These are phyloP conservation scores for Mycogona germanica DNA, from an alignment of 2,888 invertebrate species.

Conservation along the genomic window DNA sequence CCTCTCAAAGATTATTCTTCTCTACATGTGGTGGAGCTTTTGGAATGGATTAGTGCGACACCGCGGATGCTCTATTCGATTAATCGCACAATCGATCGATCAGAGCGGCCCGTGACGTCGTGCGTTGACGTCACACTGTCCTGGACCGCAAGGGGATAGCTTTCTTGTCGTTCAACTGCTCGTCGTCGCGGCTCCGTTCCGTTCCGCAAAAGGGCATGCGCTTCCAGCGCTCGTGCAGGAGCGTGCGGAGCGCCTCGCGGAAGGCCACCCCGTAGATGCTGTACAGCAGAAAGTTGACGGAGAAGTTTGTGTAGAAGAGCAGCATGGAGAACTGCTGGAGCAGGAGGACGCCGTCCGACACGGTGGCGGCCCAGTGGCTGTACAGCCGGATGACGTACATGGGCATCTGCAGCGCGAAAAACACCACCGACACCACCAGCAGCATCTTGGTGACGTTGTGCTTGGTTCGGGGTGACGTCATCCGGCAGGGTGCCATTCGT, in stretches of 20 bases:
- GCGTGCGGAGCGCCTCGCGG: constrained; percentile 40
- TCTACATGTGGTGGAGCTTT: too few species aligned
- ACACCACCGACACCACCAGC: constrained; percentile 64
- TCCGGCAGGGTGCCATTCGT: too few species aligned
- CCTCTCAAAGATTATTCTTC: too few species aligned
- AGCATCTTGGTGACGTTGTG: constrained; percentile 59
- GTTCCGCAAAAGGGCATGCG: too few species aligned
- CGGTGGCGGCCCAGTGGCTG: constrained; percentile 32
- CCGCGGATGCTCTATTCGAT: too few species aligned
- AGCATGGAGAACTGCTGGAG: constrained; percentile 52
- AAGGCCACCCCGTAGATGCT: constrained; percentile 72
- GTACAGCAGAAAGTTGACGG: constrained; percentile 69
- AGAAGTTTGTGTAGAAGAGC: constrained; percentile 68
- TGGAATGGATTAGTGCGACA: too few species aligned
- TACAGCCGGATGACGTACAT: constrained; percentile 56
- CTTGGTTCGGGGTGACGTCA: constrained; percentile 24
- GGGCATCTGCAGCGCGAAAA: constrained; percentile 62
- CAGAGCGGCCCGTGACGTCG: too few species aligned
- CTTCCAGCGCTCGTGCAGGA: background rate
- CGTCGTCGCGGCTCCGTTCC: too few species aligned
- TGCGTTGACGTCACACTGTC: too few species aligned
- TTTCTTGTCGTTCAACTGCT: too few species aligned
- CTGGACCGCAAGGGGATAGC: too few species aligned
- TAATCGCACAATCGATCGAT: too few species aligned
- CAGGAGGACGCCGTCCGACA: constrained; percentile 40